Conservation (phyloP, 2,888 invertebrate genomes). For the Eubasilissa splendida region DNA sequence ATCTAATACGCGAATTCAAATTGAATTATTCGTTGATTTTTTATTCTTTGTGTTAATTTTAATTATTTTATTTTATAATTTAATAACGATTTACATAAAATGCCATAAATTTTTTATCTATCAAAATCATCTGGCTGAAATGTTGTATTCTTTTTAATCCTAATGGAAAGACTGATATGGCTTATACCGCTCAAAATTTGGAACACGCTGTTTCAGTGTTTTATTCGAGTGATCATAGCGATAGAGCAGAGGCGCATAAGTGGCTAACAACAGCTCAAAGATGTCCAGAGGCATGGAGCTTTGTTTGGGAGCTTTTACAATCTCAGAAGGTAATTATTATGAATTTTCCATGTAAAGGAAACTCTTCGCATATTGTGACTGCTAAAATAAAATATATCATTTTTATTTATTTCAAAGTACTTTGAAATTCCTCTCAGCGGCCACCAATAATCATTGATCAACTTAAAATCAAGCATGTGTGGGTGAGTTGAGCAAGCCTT, state of each 20-base stretch:
- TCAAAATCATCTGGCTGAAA: neutral
- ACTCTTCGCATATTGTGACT: neutral
- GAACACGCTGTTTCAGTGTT: conserved; percentile 81
- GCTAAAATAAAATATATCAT: neutral
- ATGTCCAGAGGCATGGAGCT: conserved; percentile 92
- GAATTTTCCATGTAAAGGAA: neutral
- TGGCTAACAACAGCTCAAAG: conserved; percentile 91
- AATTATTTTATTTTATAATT: neutral
- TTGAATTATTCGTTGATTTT: neutral
- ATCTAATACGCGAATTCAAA: neutral
- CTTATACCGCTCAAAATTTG: conserved; percentile 77
- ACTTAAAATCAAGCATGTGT: no score
- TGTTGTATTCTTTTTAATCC: conserved; percentile 18
- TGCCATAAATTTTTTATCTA: neutral
- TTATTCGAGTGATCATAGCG: conserved; percentile 73
- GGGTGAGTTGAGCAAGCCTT: no score
- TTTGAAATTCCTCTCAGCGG: no score
- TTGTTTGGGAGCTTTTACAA: conserved; percentile 91
- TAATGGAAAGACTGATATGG: conserved; percentile 67
- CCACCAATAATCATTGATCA: no score
- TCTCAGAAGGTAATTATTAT: conserved; percentile 79
- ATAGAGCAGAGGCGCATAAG: conserved; percentile 85
- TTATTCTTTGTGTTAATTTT: neutral
- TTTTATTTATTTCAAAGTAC: neutral
- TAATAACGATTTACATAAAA: neutral